Conservation (phyloP, 2,113 vertebrate species). For the Calypte anna region DNA sequence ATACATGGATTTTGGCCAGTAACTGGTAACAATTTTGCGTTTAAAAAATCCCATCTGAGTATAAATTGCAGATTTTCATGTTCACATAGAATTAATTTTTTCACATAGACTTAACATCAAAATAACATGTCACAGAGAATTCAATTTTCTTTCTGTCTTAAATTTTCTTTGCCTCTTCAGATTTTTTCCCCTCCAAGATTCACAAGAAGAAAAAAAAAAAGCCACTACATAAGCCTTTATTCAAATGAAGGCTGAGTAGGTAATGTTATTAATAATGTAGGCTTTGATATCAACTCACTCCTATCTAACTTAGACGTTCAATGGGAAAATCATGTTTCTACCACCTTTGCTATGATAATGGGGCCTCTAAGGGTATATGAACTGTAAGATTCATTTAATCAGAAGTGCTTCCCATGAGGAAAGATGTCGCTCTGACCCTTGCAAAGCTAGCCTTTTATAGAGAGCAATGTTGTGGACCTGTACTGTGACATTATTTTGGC, state of each 20-base stretch:
- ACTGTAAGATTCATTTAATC: background rate
- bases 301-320: constrained; percentile 32
- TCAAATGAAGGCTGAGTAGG: constrained; percentile 45
- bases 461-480: background rate
- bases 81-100: background rate
- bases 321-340: background rate
- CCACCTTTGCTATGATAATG: background rate
- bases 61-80: background rate
- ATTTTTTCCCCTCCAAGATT: background rate
- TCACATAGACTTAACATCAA: no score
- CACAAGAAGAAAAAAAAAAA: background rate
- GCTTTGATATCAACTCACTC: constrained; percentile 1
- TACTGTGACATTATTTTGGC: background rate
- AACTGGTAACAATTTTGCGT: background rate
- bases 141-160: background rate
- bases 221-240: background rate
- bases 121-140: no score
- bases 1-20: background rate
- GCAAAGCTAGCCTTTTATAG: background rate
- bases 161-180: constrained; percentile 4
- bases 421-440: background rate
- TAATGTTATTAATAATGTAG: constrained; percentile 50
- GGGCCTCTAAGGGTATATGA: background rate
- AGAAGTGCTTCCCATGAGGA: constrained; percentile 20
- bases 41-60: background rate